phyloP scores from a whole-genome alignment of 2,888 invertebrate species.

The Drosophila paramelanica region DNA sequence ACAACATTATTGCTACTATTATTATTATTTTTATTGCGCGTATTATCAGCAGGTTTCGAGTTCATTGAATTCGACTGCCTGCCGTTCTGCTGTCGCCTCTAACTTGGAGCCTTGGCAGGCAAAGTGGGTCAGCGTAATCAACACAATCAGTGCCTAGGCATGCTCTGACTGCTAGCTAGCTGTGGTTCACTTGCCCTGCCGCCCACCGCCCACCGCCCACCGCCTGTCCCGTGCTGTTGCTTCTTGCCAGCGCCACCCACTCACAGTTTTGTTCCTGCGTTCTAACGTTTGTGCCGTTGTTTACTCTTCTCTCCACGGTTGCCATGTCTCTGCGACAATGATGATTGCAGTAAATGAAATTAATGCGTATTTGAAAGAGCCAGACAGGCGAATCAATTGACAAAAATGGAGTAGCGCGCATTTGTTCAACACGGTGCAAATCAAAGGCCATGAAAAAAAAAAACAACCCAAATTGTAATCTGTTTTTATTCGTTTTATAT shows the following conservation, averaged over 20 bases:
- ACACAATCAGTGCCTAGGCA: conserved; percentile 77
- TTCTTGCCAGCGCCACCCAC: conserved; percentile 35
- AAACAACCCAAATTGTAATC: conserved; percentile 24
- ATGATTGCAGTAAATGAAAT: conserved; percentile 81
- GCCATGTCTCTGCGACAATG: conserved; percentile 70
- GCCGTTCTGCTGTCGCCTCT: conserved; percentile 9
- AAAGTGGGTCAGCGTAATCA: conserved; percentile 78
- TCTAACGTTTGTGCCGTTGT: conserved; percentile 61
- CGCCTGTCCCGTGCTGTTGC: conserved; percentile 11
- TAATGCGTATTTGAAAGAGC: conserved; percentile 78
- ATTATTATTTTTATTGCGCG: conserved; percentile 62
- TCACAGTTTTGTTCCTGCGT: conserved; percentile 34
- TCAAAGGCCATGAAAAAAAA: conserved; percentile 35
- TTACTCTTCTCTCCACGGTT: conserved; percentile 69
- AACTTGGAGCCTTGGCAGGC: conserved; percentile 58
- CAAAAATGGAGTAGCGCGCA: conserved; percentile 69
- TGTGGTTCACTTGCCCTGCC: neutral
- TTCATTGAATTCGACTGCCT: conserved; percentile 72
- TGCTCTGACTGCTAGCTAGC: conserved; percentile 46
- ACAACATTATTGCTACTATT: conserved; percentile 69
- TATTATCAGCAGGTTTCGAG: conserved; percentile 78
- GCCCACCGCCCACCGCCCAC: neutral
- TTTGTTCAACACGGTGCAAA: conserved; percentile 45
- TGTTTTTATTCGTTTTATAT: conserved; percentile 26
- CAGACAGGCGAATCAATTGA: conserved; percentile 82